These are phyloP conservation scores for Varecia variegata DNA, from an alignment of 2,797 vertebrate genomes.

Conservation along the genomic window DNA sequence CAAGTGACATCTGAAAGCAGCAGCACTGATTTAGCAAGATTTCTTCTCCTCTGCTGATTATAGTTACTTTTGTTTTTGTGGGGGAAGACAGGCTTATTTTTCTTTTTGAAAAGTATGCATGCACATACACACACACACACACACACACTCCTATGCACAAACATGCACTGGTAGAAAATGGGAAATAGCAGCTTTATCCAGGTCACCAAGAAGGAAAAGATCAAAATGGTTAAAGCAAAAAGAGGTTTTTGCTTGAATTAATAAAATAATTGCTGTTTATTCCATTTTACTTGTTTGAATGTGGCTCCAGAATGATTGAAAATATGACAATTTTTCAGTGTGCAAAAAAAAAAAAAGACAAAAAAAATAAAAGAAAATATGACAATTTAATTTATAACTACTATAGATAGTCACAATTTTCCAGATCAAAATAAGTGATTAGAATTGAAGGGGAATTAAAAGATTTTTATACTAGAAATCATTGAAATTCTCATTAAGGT, in stretches of 20 bases:
- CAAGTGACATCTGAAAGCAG: background rate
- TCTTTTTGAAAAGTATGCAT: background rate
- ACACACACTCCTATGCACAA: background rate
- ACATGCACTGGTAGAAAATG: background rate
- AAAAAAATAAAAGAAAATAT: too few species aligned
- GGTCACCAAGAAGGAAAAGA: background rate
- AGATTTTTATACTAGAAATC: background rate
- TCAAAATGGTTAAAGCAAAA: background rate
- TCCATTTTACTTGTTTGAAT: conserved; percentile 17
- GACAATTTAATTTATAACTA: background rate
- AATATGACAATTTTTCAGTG: background rate
- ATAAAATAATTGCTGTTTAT: background rate
- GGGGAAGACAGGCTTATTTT: background rate
- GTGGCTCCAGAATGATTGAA: conserved; percentile 28
- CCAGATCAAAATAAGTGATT: conserved; percentile 7
- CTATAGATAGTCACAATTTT: background rate
- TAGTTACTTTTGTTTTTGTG: background rate
- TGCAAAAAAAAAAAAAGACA: too few species aligned
- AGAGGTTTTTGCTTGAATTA: background rate
- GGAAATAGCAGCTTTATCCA: background rate
- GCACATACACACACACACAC: background rate
- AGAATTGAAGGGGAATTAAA: background rate
- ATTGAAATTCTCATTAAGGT: conserved; percentile 22
- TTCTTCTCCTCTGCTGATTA: background rate
- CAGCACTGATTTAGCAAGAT: background rate